phyloP scores from a whole-genome alignment of 2,113 vertebrate genomes.

The cat (Felis catus) region DNA sequence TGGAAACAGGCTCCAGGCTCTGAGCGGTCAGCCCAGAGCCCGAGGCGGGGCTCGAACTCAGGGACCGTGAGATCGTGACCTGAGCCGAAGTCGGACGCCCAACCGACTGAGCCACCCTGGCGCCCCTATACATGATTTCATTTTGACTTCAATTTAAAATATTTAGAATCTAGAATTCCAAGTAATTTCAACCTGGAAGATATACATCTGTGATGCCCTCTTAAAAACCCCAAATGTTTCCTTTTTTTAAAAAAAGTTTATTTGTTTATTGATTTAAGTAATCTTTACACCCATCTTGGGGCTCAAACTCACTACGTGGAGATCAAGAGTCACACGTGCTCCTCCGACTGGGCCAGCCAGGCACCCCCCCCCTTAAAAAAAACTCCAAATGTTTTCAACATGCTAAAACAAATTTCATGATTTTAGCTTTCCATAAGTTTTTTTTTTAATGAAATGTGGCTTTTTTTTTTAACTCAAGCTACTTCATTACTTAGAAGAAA shows the following conservation, averaged over 20 bases:
- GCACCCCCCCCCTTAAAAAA: neutral
- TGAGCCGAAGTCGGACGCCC: too few species aligned
- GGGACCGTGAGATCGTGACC: too few species aligned
- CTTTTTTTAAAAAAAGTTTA: too few species aligned
- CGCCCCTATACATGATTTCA: neutral
- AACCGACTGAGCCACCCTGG: too few species aligned
- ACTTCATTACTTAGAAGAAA: conserved; percentile 6
- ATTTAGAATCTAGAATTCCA: neutral
- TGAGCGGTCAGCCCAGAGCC: too few species aligned
- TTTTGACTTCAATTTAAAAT: conserved; percentile 38
- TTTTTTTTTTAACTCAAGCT: neutral
- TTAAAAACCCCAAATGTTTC: conserved; percentile 27
- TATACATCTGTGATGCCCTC: conserved; percentile 23
- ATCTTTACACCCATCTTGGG: too few species aligned
- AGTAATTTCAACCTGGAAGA: conserved; percentile 39
- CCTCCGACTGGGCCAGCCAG: too few species aligned
- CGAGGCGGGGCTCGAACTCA: too few species aligned
- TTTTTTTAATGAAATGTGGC: neutral
- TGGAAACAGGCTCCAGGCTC: too few species aligned
- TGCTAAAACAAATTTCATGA: conserved; percentile 12
- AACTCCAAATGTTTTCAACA: conserved; percentile 28
- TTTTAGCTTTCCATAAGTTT: neutral
- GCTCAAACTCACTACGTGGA: too few species aligned
- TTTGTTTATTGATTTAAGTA: too few species aligned
- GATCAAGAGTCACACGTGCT: too few species aligned